Base-by-base conservation (phyloP, 1,140 invertebrate genomes). In the Drosophila kohkoa region DNA sequence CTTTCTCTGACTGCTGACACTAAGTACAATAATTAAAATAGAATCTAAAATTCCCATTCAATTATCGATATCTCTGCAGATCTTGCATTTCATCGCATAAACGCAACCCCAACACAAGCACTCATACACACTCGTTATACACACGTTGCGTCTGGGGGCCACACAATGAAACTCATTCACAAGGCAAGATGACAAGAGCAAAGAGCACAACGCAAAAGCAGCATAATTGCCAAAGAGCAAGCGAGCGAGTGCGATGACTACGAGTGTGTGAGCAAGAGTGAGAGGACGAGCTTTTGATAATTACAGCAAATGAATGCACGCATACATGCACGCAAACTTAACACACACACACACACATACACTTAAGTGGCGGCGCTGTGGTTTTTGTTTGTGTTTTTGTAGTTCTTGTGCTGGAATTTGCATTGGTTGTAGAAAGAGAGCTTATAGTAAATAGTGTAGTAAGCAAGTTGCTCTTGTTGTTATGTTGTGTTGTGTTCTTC, bases 401-500 rank as follows among this genome's bases (percentile, higher is more conserved):
- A 30, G 28, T 30, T 30, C 49, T 45, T 52, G 55, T 68, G 43
- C 48, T 43, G n/a, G 10, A 45, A 57, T 72, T 66, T 77, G 77
- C 77, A 77, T 79, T 72, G 32, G 77, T 52, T 63, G 43, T 77
- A 45, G 15, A 51, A 20, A 35, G 28, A 49, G 51, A 41, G 68
- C 52, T 49, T 60, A 69, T 70, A 79, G 77, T 79, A 79, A 79
- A 79, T 77, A 77, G 77, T 75, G 76, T 79, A 77, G 77, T 79
- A 76, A 64, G 62, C 30, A 41, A 62, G 57, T 52, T 55, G 52
- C 11, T 43, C 25, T 55, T 55, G 52, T 35, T 35, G 48, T 62
- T 68, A 32, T 72, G 51, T 20, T 67, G 45, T 58, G 32, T 45
- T 59, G n/a, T 68, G 51, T 54, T 54, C 1, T 52, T 48, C 28